These are phyloP conservation scores for Psittacula cyanocephala DNA, from an alignment of 2,113 vertebrate genomes.

Conservation along the genomic window DNA sequence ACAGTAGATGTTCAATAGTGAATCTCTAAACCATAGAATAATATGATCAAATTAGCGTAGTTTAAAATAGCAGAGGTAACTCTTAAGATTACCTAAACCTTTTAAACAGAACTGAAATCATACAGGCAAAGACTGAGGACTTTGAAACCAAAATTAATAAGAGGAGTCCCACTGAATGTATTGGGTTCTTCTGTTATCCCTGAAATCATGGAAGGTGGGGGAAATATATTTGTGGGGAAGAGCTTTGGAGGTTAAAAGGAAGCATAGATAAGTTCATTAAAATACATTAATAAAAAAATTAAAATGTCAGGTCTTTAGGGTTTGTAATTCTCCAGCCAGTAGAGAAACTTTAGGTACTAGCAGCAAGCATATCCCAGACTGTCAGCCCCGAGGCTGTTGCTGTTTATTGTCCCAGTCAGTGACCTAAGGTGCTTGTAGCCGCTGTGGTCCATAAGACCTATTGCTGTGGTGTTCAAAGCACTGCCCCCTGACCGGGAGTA, in stretches of 20 bases:
- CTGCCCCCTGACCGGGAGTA: background rate
- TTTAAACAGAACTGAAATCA: conserved; percentile 4
- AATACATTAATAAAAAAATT: background rate
- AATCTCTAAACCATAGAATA: conserved; percentile 2
- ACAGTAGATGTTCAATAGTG: conserved; percentile 28
- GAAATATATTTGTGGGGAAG: background rate
- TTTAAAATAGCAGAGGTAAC: conserved; percentile 12
- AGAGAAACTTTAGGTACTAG: background rate
- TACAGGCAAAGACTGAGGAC: background rate
- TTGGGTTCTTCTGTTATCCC: background rate
- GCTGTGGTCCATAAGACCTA: fast-evolving
- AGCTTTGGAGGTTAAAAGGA: background rate
- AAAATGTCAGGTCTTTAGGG: background rate
- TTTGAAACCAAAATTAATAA: background rate
- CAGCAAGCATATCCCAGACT: background rate
- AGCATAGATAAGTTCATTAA: background rate
- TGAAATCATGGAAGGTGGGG: background rate
- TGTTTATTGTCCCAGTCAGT: background rate
- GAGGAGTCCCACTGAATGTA: background rate
- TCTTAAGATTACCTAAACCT: background rate
- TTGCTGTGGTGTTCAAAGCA: fast-evolving
- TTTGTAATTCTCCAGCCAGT: background rate
- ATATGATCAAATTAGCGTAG: background rate
- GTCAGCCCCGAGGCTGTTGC: background rate
- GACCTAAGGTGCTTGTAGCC: background rate